Conservation (phyloP, 1,140 invertebrate species). For the Drosophila ananassae region DNA sequence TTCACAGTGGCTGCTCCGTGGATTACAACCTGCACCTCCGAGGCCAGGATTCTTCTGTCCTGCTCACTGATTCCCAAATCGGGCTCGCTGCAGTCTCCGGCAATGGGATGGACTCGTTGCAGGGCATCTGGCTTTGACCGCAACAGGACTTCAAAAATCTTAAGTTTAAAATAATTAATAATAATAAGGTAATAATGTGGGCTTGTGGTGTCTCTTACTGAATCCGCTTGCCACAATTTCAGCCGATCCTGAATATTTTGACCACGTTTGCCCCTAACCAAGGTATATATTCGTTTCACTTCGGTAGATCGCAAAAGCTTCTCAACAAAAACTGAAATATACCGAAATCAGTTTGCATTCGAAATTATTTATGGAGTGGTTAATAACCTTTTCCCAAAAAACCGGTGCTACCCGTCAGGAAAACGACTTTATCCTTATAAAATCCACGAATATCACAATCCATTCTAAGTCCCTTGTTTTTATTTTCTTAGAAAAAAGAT, state of each 20-base stretch:
- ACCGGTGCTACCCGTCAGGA: slow-evolving; percentile 47
- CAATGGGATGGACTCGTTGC: slow-evolving; percentile 79
- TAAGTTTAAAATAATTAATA: too few species aligned
- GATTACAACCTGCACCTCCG: slow-evolving; percentile 89
- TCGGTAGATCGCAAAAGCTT: slow-evolving; percentile 91
- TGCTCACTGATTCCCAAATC: slow-evolving; percentile 88
- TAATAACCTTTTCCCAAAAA: slow-evolving; percentile 53
- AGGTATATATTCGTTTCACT: slow-evolving; percentile 89
- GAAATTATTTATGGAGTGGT: neutral
- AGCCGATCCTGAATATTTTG: slow-evolving; percentile 88
- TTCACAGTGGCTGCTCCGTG: slow-evolving; percentile 93
- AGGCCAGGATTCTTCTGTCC: slow-evolving; percentile 79
- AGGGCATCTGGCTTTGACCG: slow-evolving; percentile 18
- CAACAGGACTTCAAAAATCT: slow-evolving; percentile 39
- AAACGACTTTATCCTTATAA: slow-evolving; percentile 40
- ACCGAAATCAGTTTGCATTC: too few species aligned
- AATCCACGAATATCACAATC: slow-evolving; percentile 20
- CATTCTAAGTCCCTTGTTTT: neutral
- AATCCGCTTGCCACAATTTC: slow-evolving; percentile 85
- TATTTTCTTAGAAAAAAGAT: too few species aligned
- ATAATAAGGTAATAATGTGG: neutral
- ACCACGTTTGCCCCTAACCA: slow-evolving; percentile 91
- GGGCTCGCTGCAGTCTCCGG: slow-evolving; percentile 86
- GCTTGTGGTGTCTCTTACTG: slow-evolving; percentile 74
- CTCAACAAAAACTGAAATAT: slow-evolving; percentile 87